Percentiles rank a stretch among this genome's conserved stretches.
These are phyloP conservation scores for Mallateleia sp. DNA, from an alignment of 2,888 invertebrate species.

Conservation along the genomic window DNA sequence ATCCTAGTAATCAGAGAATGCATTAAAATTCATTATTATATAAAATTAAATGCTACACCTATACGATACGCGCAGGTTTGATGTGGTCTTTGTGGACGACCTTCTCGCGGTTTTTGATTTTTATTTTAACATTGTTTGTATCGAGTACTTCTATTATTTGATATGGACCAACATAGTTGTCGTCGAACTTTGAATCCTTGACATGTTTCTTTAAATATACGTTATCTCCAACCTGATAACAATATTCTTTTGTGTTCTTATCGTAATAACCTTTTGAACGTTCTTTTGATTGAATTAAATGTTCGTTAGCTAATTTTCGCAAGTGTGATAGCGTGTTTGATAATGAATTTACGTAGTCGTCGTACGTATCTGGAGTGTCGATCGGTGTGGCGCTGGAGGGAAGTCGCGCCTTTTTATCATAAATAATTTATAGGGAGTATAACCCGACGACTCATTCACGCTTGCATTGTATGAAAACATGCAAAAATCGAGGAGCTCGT, in stretches of 20 bases:
- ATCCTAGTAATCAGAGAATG: too few relatives aligned
- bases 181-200: slow-evolving; percentile 27
- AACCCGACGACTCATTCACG: slow-evolving; percentile 16
- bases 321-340: neutral
- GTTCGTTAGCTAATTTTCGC: neutral
- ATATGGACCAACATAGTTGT: slow-evolving; percentile 4
- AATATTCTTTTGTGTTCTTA: neutral
- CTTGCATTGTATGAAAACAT: slow-evolving; percentile 31
- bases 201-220: too few relatives aligned
- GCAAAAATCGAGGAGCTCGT: neutral
- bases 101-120: too few relatives aligned
- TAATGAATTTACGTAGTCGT: neutral
- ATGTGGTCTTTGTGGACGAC: too few relatives aligned
- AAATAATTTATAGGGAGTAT: slow-evolving; percentile 58
- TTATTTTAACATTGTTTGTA: too few relatives aligned
- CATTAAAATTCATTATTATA: too few relatives aligned
- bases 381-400: neutral
- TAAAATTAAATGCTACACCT: too few relatives aligned
- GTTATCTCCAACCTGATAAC: neutral
- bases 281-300: slow-evolving; percentile 11
- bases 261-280: slow-evolving; percentile 23
- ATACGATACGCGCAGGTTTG: too few relatives aligned
- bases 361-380: neutral
- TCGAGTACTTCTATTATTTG: slow-evolving; percentile 3
- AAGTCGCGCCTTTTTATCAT: neutral